A percentile compares a stretch with the other conserved stretches of the same genome.
phyloP scores from a whole-genome alignment of 2,113 vertebrate species.

The Varanus salvator region DNA sequence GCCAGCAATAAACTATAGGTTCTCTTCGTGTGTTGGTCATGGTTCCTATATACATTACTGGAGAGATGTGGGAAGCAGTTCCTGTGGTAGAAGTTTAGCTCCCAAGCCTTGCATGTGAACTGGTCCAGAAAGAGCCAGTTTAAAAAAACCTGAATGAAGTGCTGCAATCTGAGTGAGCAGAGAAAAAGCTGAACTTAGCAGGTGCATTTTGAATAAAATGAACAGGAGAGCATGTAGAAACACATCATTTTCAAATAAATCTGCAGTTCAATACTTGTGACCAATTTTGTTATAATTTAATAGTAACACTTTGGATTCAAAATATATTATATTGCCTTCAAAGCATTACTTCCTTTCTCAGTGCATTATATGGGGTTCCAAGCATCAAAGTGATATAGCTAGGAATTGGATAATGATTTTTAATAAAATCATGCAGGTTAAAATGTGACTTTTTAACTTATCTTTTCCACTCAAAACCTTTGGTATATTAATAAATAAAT shows the following conservation, averaged over 20 bases:
- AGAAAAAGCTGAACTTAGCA: not conserved
- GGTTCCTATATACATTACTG: not conserved
- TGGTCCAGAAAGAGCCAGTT: not conserved
- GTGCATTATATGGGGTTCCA: not conserved
- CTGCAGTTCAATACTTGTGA: not conserved
- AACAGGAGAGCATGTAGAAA: not conserved
- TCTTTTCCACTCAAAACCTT: not conserved
- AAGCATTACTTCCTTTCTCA: fast-evolving
- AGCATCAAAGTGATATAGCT: not conserved
- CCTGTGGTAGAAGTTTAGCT: not conserved
- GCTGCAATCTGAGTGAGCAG: not conserved
- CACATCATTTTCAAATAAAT: not conserved
- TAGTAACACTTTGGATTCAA: not conserved
- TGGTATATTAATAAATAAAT: too few species aligned
- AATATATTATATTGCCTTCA: not conserved
- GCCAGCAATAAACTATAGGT: too few species aligned
- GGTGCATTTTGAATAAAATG: not conserved
- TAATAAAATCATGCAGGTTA: not conserved
- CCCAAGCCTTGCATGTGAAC: too few species aligned
- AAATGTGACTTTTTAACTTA: not conserved
- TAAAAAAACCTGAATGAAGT: not conserved
- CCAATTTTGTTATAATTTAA: conserved; percentile 21
- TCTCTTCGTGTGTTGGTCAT: too few species aligned
- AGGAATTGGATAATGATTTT: not conserved
- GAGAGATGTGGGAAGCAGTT: not conserved